phyloP scores from a whole-genome alignment of 2,113 vertebrate species.

The Thinocorus orbignyianus region DNA sequence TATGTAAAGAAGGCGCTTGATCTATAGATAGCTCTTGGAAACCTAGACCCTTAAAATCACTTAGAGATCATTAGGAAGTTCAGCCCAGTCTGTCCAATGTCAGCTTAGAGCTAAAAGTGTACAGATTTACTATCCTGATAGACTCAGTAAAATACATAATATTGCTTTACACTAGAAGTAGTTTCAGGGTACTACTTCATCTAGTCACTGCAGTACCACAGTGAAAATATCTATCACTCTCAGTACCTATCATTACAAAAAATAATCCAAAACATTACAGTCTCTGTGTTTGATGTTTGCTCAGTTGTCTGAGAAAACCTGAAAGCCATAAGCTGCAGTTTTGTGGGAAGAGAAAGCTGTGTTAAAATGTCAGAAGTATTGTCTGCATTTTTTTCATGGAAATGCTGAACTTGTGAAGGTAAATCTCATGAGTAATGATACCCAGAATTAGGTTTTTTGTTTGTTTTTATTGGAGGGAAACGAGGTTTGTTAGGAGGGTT shows the following conservation, averaged over 20 bases:
- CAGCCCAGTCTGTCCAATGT: not conserved
- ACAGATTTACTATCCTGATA: not conserved
- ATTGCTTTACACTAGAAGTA: not conserved
- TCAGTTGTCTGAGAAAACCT: not conserved
- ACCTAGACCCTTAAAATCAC: not conserved
- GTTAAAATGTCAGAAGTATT: not conserved
- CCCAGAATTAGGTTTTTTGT: not conserved
- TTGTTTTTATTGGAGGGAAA: not conserved
- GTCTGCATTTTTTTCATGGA: not conserved
- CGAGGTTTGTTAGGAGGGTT: not conserved
- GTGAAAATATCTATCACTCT: not conserved
- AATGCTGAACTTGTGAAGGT: not conserved
- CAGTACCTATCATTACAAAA: not conserved
- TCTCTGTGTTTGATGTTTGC: not conserved
- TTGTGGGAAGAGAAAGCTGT: not conserved
- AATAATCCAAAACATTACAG: not conserved
- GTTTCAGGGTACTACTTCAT: not conserved
- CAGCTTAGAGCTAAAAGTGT: not conserved
- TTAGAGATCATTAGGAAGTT: not conserved
- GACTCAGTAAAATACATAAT: not conserved
- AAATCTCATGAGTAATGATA: not conserved
- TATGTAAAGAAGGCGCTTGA: constrained; percentile 27
- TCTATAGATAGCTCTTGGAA: constrained; percentile 48
- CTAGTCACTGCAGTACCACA: not conserved
- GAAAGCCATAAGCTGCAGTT: not conserved